Evolutionary conservation across 2,113 vertebrate species (phyloP).

Genomic region (Centropus bengalensis): DNA sequence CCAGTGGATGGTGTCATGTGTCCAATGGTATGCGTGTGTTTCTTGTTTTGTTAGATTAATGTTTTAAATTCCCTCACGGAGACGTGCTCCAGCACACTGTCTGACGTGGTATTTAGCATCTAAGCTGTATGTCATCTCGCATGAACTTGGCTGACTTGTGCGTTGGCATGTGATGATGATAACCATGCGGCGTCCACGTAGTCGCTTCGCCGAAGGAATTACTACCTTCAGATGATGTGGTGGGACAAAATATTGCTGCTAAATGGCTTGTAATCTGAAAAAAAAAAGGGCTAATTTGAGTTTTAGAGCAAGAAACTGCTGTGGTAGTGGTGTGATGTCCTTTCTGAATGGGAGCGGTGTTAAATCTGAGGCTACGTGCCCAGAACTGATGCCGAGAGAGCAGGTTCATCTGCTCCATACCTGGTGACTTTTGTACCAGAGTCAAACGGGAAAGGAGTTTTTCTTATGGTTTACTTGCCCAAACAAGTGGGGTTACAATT

Average conservation of each 20-base stretch:
- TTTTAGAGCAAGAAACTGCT: neutral
- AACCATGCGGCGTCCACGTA: slow-evolving; percentile 67
- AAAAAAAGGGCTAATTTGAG: too few species aligned
- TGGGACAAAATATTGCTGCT: neutral
- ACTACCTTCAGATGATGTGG: neutral
- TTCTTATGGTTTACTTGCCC: neutral
- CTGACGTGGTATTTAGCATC: slow-evolving; percentile 6
- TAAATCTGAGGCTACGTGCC: neutral
- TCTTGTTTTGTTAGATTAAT: neutral
- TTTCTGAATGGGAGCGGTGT: neutral
- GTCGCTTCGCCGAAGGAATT: neutral
- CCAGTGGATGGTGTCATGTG: neutral
- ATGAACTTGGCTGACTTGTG: slow-evolving; percentile 77
- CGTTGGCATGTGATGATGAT: slow-evolving; percentile 60
- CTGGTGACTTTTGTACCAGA: neutral
- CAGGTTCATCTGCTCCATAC: neutral
- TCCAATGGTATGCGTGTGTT: neutral
- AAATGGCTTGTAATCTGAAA: neutral
- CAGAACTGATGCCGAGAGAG: neutral
- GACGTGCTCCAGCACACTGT: slow-evolving; percentile 38
- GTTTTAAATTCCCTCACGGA: neutral
- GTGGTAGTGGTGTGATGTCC: neutral
- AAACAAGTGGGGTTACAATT: neutral
- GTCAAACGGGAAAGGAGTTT: neutral
- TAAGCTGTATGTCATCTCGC: neutral